A percentile compares a stretch with the other conserved stretches of the same genome.
Evolutionary conservation across 2,797 vertebrate species (phyloP).

Genomic region (Epinephelus coioides): DNA sequence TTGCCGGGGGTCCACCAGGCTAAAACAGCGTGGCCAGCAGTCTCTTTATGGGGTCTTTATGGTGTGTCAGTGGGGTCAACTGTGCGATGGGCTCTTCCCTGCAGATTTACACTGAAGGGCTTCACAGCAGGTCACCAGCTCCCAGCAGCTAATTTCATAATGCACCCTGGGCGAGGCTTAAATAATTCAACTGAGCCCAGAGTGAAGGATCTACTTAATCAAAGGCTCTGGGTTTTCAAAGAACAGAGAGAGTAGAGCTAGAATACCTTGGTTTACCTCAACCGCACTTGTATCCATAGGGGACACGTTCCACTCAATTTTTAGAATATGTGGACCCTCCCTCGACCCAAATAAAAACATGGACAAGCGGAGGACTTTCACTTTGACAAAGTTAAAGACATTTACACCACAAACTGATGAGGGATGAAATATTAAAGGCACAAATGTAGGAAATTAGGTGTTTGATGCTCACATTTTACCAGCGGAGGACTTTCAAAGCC

Average conservation of each 20-base stretch:
- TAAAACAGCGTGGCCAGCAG: conserved; percentile 74
- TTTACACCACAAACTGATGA: too few relatives aligned
- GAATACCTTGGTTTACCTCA: conserved; percentile 30
- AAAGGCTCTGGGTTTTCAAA: conserved; percentile 65
- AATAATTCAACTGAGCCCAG: conserved; percentile 74
- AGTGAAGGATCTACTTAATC: conserved; percentile 77
- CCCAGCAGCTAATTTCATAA: conserved; percentile 83
- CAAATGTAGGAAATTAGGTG: too few relatives aligned
- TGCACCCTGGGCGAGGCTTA: conserved; percentile 75
- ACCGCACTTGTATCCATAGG: conserved; percentile 8
- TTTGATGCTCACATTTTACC: too few relatives aligned
- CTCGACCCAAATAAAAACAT: too few relatives aligned
- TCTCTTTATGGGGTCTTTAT: conserved; percentile 80
- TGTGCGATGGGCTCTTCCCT: conserved; percentile 64
- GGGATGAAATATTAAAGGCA: too few relatives aligned
- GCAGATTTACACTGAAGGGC: conserved; percentile 75
- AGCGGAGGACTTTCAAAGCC: too few relatives aligned
- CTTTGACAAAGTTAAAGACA: too few relatives aligned
- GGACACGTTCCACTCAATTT: too few relatives aligned
- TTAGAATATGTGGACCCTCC: too few relatives aligned
- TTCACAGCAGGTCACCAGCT: conserved; percentile 71
- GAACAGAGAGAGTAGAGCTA: conserved; percentile 38
- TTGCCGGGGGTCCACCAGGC: conserved; percentile 25
- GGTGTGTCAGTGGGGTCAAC: conserved; percentile 68
- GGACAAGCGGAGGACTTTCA: too few relatives aligned